Conservation (phyloP, 2,113 vertebrate genomes). For the Prolemur simus region DNA sequence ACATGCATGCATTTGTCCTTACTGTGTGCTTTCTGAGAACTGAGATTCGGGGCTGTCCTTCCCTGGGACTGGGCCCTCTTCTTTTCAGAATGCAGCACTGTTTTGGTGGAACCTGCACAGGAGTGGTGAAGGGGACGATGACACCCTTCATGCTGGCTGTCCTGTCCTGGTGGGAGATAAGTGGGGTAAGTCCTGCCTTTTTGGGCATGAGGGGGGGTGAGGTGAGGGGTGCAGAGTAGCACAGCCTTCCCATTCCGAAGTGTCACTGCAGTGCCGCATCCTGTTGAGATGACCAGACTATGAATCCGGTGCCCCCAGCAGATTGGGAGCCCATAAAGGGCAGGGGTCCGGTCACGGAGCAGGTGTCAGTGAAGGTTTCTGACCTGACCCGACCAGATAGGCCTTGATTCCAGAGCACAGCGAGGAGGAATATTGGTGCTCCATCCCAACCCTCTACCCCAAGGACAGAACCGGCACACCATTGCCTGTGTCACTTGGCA, state of each 20-base stretch:
- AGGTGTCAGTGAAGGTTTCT: neutral
- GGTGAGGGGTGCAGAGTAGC: neutral
- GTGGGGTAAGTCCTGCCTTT: constrained; percentile 89
- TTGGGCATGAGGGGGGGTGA: neutral
- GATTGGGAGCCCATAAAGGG: neutral
- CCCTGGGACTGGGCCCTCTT: neutral
- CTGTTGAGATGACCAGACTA: neutral
- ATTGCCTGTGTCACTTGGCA: neutral
- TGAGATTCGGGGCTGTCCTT: neutral
- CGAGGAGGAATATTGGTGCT: neutral
- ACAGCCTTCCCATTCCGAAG: neutral
- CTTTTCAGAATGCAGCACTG: constrained; percentile 90
- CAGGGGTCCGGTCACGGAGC: neutral
- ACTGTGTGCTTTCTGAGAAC: neutral
- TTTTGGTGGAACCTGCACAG: constrained; percentile 98
- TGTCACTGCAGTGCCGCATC: neutral
- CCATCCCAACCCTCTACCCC: neutral
- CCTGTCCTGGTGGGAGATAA: constrained; percentile 94
- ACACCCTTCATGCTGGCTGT: constrained; percentile 94
- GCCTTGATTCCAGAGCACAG: neutral
- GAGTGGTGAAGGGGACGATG: constrained; percentile 88
- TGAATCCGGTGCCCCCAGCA: neutral
- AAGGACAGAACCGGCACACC: neutral
- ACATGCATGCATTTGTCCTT: neutral
- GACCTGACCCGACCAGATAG: neutral